phyloP scores from a whole-genome alignment of 1,140 invertebrate genomes.

The Oscheius sp. region DNA sequence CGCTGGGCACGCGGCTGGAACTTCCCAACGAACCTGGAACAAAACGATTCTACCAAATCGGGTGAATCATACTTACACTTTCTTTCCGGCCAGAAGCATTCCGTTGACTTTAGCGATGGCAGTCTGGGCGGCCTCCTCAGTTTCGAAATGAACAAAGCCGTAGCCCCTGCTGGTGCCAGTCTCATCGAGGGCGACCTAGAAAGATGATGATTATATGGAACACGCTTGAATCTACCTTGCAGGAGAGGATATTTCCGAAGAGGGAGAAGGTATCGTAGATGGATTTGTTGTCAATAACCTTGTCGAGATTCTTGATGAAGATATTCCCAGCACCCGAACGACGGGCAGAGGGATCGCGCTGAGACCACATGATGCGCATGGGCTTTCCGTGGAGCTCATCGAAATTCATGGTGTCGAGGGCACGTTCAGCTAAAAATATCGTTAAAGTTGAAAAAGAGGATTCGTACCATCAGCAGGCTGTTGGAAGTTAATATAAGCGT shows the following conservation, averaged over 20 bases:
- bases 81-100: constrained; percentile 87
- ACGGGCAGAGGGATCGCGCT: constrained; percentile 93
- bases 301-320: constrained; percentile 75
- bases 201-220: background rate
- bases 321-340: constrained; percentile 98
- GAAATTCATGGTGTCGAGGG: constrained; percentile 98
- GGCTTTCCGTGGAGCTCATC: constrained; percentile 93
- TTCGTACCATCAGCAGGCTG: constrained; percentile 79
- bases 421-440: constrained; percentile 48
- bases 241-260: constrained; percentile 71
- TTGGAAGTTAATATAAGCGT: constrained; percentile 99
- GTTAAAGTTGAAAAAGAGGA: background rate
- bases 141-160: constrained; percentile 99
- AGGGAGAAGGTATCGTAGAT: constrained; percentile 95
- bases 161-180: constrained; percentile 93
- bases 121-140: constrained; percentile 93
- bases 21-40: constrained; percentile 79
- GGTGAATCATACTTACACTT: constrained; percentile 70
- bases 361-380: constrained; percentile 99
- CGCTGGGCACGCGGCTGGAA: constrained; percentile 96
- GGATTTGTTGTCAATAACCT: constrained; percentile 91
- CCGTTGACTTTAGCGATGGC: constrained; percentile 94
- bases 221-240: constrained; percentile 69
- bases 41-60: too few relatives aligned
- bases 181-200: constrained; percentile 82